Conservation (phyloP, 2,888 invertebrate genomes). For the Piscicola geometra region DNA sequence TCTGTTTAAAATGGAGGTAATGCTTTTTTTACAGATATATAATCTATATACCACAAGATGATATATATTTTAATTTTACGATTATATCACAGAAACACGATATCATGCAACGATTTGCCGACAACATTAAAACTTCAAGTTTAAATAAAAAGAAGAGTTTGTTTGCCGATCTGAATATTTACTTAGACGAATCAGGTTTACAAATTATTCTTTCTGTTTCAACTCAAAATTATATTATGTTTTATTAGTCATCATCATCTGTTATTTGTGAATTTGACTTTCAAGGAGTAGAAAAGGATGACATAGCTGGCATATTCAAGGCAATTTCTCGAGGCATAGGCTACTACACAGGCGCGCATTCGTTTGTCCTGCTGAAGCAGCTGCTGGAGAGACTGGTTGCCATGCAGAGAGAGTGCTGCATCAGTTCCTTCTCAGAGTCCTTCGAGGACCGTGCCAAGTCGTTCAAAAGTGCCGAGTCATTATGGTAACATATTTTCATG, state of each 20-base stretch:
- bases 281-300: background rate
- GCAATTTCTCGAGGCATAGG: background rate
- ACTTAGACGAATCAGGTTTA: background rate
- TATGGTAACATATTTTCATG: no score
- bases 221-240: no score
- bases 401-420: no score
- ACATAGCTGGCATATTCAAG: background rate
- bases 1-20: no score
- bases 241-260: background rate
- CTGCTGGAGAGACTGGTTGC: no score
- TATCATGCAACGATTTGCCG: background rate
- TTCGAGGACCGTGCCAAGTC: no score
- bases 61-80: background rate
- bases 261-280: background rate
- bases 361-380: background rate
- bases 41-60: no score
- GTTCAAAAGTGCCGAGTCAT: no score
- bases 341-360: background rate
- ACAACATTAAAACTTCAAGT: background rate
- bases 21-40: no score
- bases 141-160: constrained; percentile 2
- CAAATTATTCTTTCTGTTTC: no score
- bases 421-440: no score
- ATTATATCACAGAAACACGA: background rate
- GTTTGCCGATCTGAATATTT: background rate